Evolutionary conservation across 2,888 invertebrate species (phyloP).

Genomic region (Clanis bilineata): DNA sequence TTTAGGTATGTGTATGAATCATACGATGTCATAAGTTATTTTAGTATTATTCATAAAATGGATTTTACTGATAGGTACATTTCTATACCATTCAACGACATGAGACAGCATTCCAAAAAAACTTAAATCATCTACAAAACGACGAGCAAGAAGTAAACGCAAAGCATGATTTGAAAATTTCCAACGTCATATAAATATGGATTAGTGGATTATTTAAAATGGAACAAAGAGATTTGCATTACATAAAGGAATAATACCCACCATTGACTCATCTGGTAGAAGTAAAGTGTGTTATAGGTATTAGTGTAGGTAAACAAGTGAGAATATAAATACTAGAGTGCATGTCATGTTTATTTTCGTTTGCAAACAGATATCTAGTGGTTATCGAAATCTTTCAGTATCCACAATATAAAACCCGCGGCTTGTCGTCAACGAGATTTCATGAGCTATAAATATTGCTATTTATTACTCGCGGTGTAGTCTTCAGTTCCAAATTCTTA

Average conservation of each 20-base stretch:
- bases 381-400: neutral
- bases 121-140: too few relatives aligned
- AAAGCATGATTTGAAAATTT: too few relatives aligned
- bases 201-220: too few relatives aligned
- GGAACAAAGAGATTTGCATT: too few relatives aligned
- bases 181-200: too few relatives aligned
- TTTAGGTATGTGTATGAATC: too few relatives aligned
- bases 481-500: neutral
- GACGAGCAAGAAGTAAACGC: too few relatives aligned
- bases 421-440: neutral
- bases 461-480: neutral
- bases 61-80: too few relatives aligned
- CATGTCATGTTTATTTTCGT: constrained; percentile 6
- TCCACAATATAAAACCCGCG: neutral
- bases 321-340: neutral
- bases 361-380: neutral
- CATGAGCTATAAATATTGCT: neutral
- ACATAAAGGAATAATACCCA: neutral
- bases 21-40: too few relatives aligned
- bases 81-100: too few relatives aligned
- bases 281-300: neutral
- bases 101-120: too few relatives aligned
- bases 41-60: too few relatives aligned
- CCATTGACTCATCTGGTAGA: neutral
- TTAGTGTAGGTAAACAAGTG: neutral